Percentiles rank a stretch among this genome's conserved stretches.
phyloP scores from a whole-genome alignment of 2,113 vertebrate genomes.

The Nycticebus coucang region DNA sequence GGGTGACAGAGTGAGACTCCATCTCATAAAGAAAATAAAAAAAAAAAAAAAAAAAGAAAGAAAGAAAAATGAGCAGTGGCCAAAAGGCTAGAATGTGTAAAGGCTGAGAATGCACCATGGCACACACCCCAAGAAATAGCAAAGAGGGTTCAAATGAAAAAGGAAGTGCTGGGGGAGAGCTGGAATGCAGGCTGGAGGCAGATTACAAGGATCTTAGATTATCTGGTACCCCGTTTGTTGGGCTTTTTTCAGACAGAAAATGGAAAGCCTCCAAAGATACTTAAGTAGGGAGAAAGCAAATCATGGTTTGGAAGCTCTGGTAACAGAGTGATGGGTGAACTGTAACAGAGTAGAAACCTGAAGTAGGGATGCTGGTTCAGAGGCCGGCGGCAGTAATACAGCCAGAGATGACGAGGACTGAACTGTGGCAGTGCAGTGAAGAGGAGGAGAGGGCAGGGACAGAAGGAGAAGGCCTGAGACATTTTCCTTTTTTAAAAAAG shows the following conservation, averaged over 20 bases:
- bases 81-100: neutral
- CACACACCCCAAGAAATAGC: neutral
- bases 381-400: neutral
- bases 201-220: neutral
- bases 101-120: neutral
- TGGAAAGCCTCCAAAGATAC: neutral
- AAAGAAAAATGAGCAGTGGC: neutral
- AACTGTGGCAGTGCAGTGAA: accelerated
- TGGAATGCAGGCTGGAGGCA: neutral
- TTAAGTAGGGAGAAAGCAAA: neutral
- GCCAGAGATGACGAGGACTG: neutral
- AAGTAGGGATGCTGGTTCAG: neutral
- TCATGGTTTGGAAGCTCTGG: neutral
- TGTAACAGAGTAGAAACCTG: neutral
- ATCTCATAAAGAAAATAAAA: too few species aligned
- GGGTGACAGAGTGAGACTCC: too few species aligned
- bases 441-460: accelerated
- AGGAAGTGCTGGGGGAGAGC: too few species aligned
- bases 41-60: too few species aligned
- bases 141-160: neutral
- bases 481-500: too few species aligned
- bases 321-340: neutral
- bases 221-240: neutral
- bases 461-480: neutral
- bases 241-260: neutral